Conservation (phyloP, 2,797 vertebrate genomes). For the Danio kyathit region DNA sequence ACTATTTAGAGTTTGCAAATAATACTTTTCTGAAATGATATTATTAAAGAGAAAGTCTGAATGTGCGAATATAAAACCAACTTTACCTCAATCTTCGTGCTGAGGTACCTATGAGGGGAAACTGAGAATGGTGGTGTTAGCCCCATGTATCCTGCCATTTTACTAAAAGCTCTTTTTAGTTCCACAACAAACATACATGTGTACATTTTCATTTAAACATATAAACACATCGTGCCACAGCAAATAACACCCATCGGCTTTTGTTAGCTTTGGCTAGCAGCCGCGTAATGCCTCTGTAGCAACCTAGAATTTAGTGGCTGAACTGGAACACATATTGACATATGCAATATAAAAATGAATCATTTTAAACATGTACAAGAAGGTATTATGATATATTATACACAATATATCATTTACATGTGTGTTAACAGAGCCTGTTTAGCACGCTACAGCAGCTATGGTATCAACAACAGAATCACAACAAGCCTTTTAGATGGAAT, state of each 20-base stretch:
- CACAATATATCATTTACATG: not conserved
- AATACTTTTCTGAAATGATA: too few relatives aligned
- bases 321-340: not conserved
- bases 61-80: too few relatives aligned
- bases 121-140: not conserved
- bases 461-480: not conserved
- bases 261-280: constrained; percentile 48
- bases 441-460: constrained; percentile 39
- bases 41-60: too few relatives aligned
- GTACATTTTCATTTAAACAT: not conserved
- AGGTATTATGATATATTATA: not conserved
- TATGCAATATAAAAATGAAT: not conserved
- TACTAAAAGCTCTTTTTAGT: not conserved
- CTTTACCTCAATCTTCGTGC: too few relatives aligned
- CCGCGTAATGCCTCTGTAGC: not conserved
- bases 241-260: constrained; percentile 25
- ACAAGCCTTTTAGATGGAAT: not conserved
- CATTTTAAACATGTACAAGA: not conserved
- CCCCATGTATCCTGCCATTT: not conserved
- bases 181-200: not conserved
- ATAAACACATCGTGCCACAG: not conserved
- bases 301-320: not conserved
- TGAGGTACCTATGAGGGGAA: not conserved
- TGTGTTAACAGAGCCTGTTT: constrained; percentile 11
- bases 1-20: too few relatives aligned